These are phyloP conservation scores for Meteorus cinctellus DNA, from an alignment of 2,888 invertebrate genomes.

Conservation along the genomic window DNA sequence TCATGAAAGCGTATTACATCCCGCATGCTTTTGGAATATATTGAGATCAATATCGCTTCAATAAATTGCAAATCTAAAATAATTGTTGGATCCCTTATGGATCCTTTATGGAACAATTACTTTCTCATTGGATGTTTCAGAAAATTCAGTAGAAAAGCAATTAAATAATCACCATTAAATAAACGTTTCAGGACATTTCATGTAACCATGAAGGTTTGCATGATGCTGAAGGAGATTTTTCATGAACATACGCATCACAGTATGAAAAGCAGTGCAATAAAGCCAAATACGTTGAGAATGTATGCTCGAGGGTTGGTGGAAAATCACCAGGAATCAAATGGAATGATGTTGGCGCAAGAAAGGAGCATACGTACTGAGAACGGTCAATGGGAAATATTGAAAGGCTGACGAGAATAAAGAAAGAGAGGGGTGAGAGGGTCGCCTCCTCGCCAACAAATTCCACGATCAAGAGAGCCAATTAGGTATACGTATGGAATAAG, in stretches of 20 bases:
- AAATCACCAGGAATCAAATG: slow-evolving; percentile 47
- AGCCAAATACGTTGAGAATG: not conserved
- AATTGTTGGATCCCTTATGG: no score
- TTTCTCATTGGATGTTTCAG: no score
- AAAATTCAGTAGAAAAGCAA: not conserved
- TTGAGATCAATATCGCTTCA: no score
- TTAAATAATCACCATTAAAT: not conserved
- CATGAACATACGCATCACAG: slow-evolving; percentile 19
- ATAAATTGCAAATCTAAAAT: no score
- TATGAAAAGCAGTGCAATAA: slow-evolving; percentile 32
- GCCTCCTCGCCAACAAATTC: slow-evolving; percentile 50
- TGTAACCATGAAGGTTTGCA: not conserved
- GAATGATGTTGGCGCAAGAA: slow-evolving; percentile 39
- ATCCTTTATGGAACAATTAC: no score
- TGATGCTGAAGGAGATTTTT: not conserved
- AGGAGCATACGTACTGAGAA: slow-evolving; percentile 35
- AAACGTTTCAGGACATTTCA: not conserved
- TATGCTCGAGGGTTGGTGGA: slow-evolving; percentile 41
- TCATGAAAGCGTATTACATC: no score
- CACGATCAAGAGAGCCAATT: slow-evolving; percentile 73
- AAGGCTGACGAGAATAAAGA: slow-evolving; percentile 56
- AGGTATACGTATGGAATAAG: slow-evolving; percentile 56
- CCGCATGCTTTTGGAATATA: no score
- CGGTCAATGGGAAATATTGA: slow-evolving; percentile 61
- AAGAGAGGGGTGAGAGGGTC: slow-evolving; percentile 1